Base-by-base conservation (phyloP, 2,888 invertebrate genomes). In the Selenia dentaria region DNA sequence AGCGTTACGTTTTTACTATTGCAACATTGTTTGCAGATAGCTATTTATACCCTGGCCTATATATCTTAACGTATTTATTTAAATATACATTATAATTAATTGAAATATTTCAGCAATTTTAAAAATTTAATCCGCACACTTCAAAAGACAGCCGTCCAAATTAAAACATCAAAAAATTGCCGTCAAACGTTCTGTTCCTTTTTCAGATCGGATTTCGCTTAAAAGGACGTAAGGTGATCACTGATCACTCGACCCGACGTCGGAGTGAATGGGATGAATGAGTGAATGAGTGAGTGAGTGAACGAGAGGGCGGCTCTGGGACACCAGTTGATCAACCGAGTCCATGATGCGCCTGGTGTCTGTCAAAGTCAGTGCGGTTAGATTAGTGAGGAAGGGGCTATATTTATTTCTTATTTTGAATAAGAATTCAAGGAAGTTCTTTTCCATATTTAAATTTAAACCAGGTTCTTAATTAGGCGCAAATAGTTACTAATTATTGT, bases 301-400 rank as follows among this genome's bases (percentile, higher is more conserved):
- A 75, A 67, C 69, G 79, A 76, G 64, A 70, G 73, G 71, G 70
- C 64, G 74, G 65, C 62, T 58, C 51, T 72, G 81, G 82, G 82
- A 84, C 89, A 87, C 88, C 84, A 86, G 88, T 89, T 89, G 89
- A 88, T 87, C 88, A 78, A 69, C 73, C 77, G 40, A 34, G 26
- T 35, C 31, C 46, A 74, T 84, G 86, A 88, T 83, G 87, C 77
- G 76, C 74, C 48, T 70, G 68, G 64, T 79, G 85, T 85, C 82
- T 74, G 78, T 89, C 88, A 87, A 83, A 74, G 78, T 79, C 76
- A 73, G 65, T 66, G 58, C 50, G 51, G 59, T 49, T 59, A 58
- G 49, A 58, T 62, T 70, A 74, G 67, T 28, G 39, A 59, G 79
- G 87, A 83, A 62, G 54, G 50, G 61, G 71, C 58, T 56, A 54